Conservation (phyloP, 2,888 invertebrate species). For the Minunthozetes semirufus region DNA sequence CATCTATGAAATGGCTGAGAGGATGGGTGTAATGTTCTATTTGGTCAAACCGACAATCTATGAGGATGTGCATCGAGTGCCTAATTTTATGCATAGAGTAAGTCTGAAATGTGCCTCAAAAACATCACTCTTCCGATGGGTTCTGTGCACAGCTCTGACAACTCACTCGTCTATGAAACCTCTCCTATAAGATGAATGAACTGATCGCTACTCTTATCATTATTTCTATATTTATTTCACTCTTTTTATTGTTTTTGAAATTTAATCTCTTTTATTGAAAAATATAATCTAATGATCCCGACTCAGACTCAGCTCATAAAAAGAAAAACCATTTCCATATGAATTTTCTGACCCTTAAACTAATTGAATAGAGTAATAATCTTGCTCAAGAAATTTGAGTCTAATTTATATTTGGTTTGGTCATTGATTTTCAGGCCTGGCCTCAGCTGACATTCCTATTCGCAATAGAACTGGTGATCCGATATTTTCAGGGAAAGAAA, state of each 20-base stretch:
- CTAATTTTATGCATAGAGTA: conserved; percentile 30
- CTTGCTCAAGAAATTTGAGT: too few relatives aligned
- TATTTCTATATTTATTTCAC: too few relatives aligned
- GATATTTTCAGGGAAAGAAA: conserved; percentile 16
- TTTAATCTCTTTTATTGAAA: too few relatives aligned
- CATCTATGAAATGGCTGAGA: conserved; percentile 10
- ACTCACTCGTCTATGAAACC: background rate
- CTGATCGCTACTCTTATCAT: too few relatives aligned
- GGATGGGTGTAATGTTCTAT: conserved; percentile 20
- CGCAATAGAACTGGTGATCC: conserved; percentile 12
- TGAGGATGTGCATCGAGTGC: conserved; percentile 5
- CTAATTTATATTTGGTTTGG: too few relatives aligned
- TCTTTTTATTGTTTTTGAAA: too few relatives aligned
- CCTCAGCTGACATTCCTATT: conserved; percentile 20
- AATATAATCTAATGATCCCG: too few relatives aligned
- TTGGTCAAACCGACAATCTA: conserved; percentile 12
- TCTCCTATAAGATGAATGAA: too few relatives aligned
- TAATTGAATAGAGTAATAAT: too few relatives aligned
- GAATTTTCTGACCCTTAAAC: too few relatives aligned
- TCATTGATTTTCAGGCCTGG: background rate
- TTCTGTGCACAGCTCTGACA: background rate
- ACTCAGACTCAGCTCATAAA: too few relatives aligned
- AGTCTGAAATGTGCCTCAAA: background rate
- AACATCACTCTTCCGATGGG: background rate
- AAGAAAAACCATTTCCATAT: too few relatives aligned